Base-by-base conservation (phyloP, 1,140 invertebrate genomes). In the Caenorhabditis tropicalis region DNA sequence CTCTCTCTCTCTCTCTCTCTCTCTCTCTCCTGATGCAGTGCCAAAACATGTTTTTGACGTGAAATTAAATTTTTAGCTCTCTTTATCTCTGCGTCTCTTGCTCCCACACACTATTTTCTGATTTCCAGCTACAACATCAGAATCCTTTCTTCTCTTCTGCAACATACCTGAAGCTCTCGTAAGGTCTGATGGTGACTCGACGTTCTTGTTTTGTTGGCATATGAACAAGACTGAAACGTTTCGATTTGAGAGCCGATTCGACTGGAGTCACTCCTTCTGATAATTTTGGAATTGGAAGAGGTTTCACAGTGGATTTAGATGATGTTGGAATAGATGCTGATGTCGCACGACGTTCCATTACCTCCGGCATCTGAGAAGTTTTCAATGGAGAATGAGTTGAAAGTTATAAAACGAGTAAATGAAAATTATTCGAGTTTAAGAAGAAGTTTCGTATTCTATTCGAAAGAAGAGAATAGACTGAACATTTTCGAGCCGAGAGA, bases 81-180 rank as follows among this genome's bases (percentile, higher is more conserved):
- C 24, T 27, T 15, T 1, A 12, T 48, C 43, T 80, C 24, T 48
- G n/a, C 21, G 36, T 79, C 70, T 24, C 36, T 24, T 79, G n/a
- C 7, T 79, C 24, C 19, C 2, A 81, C 16, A 81, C 39, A 39
- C 60, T 58, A 19, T 49, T 2, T 29, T n/a, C n/a, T n/a, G n/a
- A n/a, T n/a, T n/a, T n/a, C n/a, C 15, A 58, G 12, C 16, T 21
- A n/a, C 39, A 36, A 39, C 19, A 4, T 16, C 29, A 24, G 15
- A 16, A 36, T 43, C 24, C 24, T 33, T 16, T 21, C 21, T n/a
- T 46, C 16, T 49, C 36, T 48, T 48, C 3, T n/a, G 4, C 29
- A 49, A 27, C 70, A 56, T 19, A 84, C 83, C 83, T 65, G 65
- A 84, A 84, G 79, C 83, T 84, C 24, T 84, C 83, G 58, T 80